These are phyloP conservation scores for Drosophila guanche DNA, from an alignment of 1,140 invertebrate genomes.

Conservation along the genomic window DNA sequence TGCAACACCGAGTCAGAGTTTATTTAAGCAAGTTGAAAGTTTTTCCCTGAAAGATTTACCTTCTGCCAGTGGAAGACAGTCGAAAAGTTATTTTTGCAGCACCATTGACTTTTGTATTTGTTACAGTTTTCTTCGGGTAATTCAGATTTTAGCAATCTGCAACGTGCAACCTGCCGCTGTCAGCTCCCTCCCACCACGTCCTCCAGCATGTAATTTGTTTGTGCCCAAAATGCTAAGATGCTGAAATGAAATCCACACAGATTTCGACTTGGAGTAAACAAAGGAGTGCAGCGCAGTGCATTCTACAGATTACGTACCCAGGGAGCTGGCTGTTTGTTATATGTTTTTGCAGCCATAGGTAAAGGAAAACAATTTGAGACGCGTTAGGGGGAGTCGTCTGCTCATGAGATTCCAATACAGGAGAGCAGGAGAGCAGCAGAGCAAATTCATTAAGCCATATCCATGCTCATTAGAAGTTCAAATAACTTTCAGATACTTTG, in stretches of 20 bases:
- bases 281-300: slow-evolving; percentile 12
- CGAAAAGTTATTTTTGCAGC: slow-evolving; percentile 80
- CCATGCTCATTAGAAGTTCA: slow-evolving; percentile 49
- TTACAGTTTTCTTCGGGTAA: slow-evolving; percentile 69
- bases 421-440: too few species aligned
- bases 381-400: too few species aligned
- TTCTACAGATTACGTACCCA: background rate
- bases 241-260: slow-evolving; percentile 68
- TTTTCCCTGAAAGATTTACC: slow-evolving; percentile 78
- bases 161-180: slow-evolving; percentile 47
- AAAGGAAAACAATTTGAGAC: too few species aligned
- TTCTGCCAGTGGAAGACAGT: slow-evolving; percentile 71
- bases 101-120: slow-evolving; percentile 82
- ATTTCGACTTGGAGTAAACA: slow-evolving; percentile 65
- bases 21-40: slow-evolving; percentile 81
- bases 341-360: too few species aligned
- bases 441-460: slow-evolving; percentile 40
- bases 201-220: slow-evolving; percentile 67
- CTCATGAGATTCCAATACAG: too few species aligned
- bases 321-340: slow-evolving; percentile 11
- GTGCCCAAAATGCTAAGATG: slow-evolving; percentile 53
- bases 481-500: slow-evolving; percentile 63
- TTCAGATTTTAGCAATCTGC: slow-evolving; percentile 57
- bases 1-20: slow-evolving; percentile 48
- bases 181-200: slow-evolving; percentile 18